Evolutionary conservation across 1,140 invertebrate species (phyloP), one percentile per base, ranked within the genome.

Genomic region (Dendroctonus valens): DNA sequence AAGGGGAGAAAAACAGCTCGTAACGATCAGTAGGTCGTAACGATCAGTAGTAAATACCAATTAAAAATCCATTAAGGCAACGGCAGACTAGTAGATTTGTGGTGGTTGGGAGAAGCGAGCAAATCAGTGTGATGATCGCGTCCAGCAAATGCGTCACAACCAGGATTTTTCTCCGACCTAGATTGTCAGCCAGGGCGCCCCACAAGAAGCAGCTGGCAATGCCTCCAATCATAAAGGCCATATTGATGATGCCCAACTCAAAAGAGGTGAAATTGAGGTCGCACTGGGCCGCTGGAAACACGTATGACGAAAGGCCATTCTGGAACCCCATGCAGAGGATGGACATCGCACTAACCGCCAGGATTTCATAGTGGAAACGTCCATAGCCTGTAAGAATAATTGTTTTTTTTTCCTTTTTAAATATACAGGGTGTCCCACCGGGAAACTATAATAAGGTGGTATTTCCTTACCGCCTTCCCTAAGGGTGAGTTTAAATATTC

Each of bases 271-370:
- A 64, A 6, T 75, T 59, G 9, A 81, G 69, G 52, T 81, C 79
- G 68, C 79, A 81, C 69, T 79, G 74, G 0, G 78, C 76, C 6
- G 77, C 67, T 12, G 78, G 78, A 12, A 79, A 74, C 12, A 81
- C 68, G 64, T 86, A 88, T 0, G 84, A 85, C 69, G 83, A 83
- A 0, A 86, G 76, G 15, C 82, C 84, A 75, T 86, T 86, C 75
- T 87, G 81, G 11, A 84, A 82, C 14, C 85, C 86, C 11, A 73
- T 69, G 54, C 70, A 75, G 54, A 77, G 68, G 54, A 79, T 78
- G 7, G 73, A 71, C 55, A 77, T 71, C 5, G 75, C 73, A 52
- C 78, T 78, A 26, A 75, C 74, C 14, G 75, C 73, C 7, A 77
- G 69, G 40, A 76, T 64, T 52, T 72, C 65, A 12, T 72, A 58